A percentile compares a stretch with the other conserved stretches of the same genome.
These are phyloP conservation scores for Hyposmocoma kahamanoa DNA, from an alignment of 1,140 invertebrate genomes.

Conservation along the genomic window DNA sequence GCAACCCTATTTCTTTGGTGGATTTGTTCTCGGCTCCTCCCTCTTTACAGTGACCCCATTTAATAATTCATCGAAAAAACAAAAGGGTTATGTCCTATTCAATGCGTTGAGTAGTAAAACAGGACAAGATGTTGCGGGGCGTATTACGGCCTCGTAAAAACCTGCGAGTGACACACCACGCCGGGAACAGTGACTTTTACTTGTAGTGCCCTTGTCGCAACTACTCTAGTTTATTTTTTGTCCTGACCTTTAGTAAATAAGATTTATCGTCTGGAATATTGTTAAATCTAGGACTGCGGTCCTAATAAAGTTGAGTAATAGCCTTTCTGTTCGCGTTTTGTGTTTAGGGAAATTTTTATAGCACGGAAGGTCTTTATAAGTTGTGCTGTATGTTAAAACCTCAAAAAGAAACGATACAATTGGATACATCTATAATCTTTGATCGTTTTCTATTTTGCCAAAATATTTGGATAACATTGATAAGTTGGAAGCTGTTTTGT, in stretches of 20 bases:
- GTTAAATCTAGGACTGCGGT: background rate
- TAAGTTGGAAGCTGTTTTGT: no score
- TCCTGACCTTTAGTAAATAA: background rate
- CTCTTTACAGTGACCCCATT: background rate
- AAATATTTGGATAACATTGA: no score
- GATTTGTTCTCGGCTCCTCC: background rate
- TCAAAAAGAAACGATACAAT: no score
- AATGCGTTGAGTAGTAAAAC: constrained; percentile 18
- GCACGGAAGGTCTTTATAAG: no score
- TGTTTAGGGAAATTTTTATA: no score
- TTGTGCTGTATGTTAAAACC: no score
- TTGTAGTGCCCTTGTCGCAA: constrained; percentile 11
- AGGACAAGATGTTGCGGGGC: constrained; percentile 13
- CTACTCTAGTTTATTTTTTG: no score
- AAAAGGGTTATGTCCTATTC: constrained; percentile 14
- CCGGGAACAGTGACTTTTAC: constrained; percentile 33
- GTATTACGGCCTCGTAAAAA: constrained; percentile 35
- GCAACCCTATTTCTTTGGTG: no score
- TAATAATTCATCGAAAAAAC: background rate
- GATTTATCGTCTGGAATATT: background rate
- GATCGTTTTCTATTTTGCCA: no score
- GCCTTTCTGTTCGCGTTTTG: no score
- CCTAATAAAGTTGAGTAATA: no score
- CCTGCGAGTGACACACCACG: constrained; percentile 27
- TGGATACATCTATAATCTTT: no score